Base-by-base conservation (phyloP, 2,888 invertebrate genomes). In the Melieria picta region DNA sequence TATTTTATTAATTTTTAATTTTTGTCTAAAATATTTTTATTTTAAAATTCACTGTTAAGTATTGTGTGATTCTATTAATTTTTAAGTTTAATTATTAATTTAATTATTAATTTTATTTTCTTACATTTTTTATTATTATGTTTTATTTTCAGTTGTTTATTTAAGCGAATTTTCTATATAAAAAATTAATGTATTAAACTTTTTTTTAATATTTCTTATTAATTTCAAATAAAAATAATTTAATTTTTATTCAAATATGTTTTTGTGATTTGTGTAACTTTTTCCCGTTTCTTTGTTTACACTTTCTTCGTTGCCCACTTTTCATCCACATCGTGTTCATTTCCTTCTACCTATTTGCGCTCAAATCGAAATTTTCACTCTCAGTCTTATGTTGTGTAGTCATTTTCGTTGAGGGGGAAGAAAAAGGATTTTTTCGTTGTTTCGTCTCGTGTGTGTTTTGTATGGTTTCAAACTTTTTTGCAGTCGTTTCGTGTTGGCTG, bases 391-490 rank as follows among this genome's bases (percentile, higher is more conserved):
- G 30, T 30, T 30, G 30, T 9, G 42, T n/a, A 42, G 55, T 16
- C 30, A n/a, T 7, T 52, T n/a, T 9, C 9, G 52, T 11, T n/a
- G 52, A 52, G 52, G 9, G 5, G 7, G 52, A 52, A 4, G 45
- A 48, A 52, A 43, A 30, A 30, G 2, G 2, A 30, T 0, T 30
- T 30, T 30, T 30, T 30, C 30, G 30, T 30, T 30, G 30, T 30
- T 30, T 30, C 30, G 30, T 30, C 30, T 30, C 30, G 30, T 30
- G 30, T 30, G 30, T 30, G 1, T 30, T 30, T 30, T 63, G 47
- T 77, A 43, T 70, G 46, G 57, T 66, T 60, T 65, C 48, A 45
- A 58, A 48, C 5, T 30, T 50, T 7, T 72, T 60, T 60, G 69
- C 48, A 56, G 60, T 30, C 30, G 30, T 30, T 30, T 30, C 30